Evolutionary conservation across 2,888 invertebrate genomes (phyloP).

Genomic region (Drosophila nr. medialis): DNA sequence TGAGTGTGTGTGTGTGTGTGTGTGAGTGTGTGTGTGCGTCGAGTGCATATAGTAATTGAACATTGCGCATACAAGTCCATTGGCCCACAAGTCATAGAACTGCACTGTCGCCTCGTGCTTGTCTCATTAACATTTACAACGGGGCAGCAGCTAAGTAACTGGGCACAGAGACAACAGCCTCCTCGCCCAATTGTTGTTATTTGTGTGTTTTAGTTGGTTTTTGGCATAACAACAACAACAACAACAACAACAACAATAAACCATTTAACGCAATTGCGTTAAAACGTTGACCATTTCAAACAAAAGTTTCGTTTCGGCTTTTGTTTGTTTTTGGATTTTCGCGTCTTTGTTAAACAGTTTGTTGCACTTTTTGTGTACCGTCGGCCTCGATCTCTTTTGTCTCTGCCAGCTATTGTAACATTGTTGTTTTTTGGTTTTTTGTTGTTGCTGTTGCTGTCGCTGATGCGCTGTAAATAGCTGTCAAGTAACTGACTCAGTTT

Average conservation of each 20-base stretch:
- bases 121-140: conserved; percentile 75
- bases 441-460: conserved; percentile 15
- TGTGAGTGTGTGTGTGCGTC: no score
- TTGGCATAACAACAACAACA: conserved; percentile 21
- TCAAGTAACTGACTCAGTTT: conserved; percentile 55
- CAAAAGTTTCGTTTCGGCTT: conserved; percentile 41
- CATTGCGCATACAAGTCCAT: conserved; percentile 36
- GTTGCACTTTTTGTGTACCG: conserved; percentile 51
- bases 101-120: conserved; percentile 58
- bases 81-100: conserved; percentile 52
- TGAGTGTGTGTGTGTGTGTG: background rate
- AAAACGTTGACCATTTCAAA: conserved; percentile 68
- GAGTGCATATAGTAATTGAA: conserved; percentile 22
- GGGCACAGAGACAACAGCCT: conserved; percentile 20
- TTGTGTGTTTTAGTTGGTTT: conserved; percentile 25
- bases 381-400: conserved; percentile 56
- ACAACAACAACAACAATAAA: conserved; percentile 43
- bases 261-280: conserved; percentile 79
- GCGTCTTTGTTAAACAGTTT: conserved; percentile 52
- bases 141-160: conserved; percentile 15
- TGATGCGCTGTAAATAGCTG: conserved; percentile 50
- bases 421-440: conserved; percentile 2
- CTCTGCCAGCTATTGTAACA: conserved; percentile 11
- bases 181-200: background rate
- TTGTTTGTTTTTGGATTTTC: conserved; percentile 42